phyloP scores from a whole-genome alignment of 1,140 invertebrate genomes.

The Megalonaias nervosa region DNA sequence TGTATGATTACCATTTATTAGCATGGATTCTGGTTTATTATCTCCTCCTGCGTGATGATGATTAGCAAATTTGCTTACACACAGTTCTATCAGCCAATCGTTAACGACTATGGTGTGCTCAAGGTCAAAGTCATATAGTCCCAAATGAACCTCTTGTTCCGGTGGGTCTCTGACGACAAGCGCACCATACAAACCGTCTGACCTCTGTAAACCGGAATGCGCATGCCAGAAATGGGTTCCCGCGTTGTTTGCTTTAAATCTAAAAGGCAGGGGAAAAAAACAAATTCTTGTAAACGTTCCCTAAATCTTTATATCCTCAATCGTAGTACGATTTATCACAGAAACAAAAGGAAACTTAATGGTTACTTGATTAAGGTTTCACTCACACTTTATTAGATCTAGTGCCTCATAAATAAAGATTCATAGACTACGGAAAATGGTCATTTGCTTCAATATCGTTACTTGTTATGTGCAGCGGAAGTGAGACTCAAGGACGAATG shows the following conservation, averaged over 20 bases:
- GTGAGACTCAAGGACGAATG: too few relatives aligned
- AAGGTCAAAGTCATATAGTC: constrained; percentile 53
- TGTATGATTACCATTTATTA: constrained; percentile 49
- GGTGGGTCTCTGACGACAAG: constrained; percentile 46
- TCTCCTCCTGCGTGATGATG: constrained; percentile 47
- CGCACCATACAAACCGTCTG: constrained; percentile 79
- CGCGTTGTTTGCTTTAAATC: constrained; percentile 69
- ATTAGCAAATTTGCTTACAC: constrained; percentile 40
- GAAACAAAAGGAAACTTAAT: too few relatives aligned
- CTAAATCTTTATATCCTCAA: too few relatives aligned
- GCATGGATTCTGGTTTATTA: constrained; percentile 68
- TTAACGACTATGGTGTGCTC: constrained; percentile 54
- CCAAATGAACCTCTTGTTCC: constrained; percentile 41
- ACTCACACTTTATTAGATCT: too few relatives aligned
- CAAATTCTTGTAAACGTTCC: too few relatives aligned
- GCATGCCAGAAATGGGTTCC: constrained; percentile 95
- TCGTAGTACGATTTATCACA: too few relatives aligned
- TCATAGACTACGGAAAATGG: too few relatives aligned
- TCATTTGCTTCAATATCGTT: too few relatives aligned
- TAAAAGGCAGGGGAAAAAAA: constrained; percentile 2
- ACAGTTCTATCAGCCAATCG: constrained; percentile 53
- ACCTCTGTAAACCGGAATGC: constrained; percentile 87
- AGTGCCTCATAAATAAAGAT: too few relatives aligned
- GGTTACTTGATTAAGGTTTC: too few relatives aligned
- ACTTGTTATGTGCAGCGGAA: too few relatives aligned